These are phyloP conservation scores for Drosophila niveifrons DNA, from an alignment of 2,888 invertebrate species.

Conservation along the genomic window DNA sequence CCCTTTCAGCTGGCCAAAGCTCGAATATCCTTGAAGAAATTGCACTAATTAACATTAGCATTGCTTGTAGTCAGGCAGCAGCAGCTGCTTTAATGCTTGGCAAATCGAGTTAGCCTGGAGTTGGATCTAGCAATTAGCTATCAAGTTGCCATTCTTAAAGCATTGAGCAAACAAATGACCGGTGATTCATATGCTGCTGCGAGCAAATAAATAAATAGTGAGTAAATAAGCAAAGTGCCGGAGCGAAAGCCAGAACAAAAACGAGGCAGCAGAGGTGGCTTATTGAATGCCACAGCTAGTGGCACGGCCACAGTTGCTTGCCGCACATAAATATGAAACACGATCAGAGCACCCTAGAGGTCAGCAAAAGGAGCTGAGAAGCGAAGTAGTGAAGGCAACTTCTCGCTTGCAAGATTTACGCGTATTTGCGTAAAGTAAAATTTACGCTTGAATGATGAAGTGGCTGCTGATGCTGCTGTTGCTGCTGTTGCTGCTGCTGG, in stretches of 20 bases:
- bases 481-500: neutral
- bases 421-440: slow-evolving; percentile 76
- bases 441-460: slow-evolving; percentile 78
- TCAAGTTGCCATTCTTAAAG: slow-evolving; percentile 8
- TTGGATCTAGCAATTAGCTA: neutral
- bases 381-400: neutral
- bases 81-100: slow-evolving; percentile 8
- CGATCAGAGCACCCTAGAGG: slow-evolving; percentile 49
- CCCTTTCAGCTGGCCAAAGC: slow-evolving; percentile 7
- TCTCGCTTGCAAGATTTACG: slow-evolving; percentile 68
- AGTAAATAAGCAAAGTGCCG: slow-evolving; percentile 64
- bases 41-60: slow-evolving; percentile 39
- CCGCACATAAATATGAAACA: slow-evolving; percentile 70
- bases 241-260: slow-evolving; percentile 27
- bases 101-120: slow-evolving; percentile 42
- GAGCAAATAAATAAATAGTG: slow-evolving; percentile 59
- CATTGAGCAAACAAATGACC: slow-evolving; percentile 39
- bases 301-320: neutral
- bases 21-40: slow-evolving; percentile 21
- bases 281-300: slow-evolving; percentile 59
- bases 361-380: slow-evolving; percentile 31
- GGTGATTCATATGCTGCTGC: slow-evolving; percentile 34
- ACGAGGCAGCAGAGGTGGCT: slow-evolving; percentile 29
- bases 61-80: slow-evolving; percentile 1
- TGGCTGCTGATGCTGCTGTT: slow-evolving; percentile 23